Evolutionary conservation across 2,888 invertebrate genomes (phyloP).

Genomic region (Drosophila monieri): DNA sequence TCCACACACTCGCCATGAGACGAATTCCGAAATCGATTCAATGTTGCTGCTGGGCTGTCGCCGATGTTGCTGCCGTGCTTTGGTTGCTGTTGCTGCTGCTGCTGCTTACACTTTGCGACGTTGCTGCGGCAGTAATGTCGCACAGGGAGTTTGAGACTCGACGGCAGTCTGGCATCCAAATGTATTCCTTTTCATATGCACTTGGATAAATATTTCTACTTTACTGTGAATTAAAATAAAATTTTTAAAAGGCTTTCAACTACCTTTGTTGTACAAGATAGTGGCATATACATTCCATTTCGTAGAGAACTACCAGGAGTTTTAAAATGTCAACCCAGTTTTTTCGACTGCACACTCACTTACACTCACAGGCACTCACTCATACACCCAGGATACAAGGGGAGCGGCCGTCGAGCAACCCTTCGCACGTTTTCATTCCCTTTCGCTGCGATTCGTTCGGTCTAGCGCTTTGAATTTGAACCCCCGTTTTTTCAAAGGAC

Average conservation of each 20-base stretch:
- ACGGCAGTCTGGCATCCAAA: slow-evolving; percentile 77
- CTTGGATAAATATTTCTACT: neutral
- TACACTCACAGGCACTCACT: slow-evolving; percentile 8
- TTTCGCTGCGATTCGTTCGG: slow-evolving; percentile 58
- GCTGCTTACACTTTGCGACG: slow-evolving; percentile 27
- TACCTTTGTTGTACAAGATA: neutral
- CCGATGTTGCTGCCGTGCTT: slow-evolving; percentile 35
- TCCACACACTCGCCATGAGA: slow-evolving; percentile 80
- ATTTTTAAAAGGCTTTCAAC: neutral
- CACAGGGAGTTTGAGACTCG: slow-evolving; percentile 69
- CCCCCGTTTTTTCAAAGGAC: slow-evolving; percentile 76
- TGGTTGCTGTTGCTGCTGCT: slow-evolving; percentile 37
- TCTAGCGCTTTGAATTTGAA: slow-evolving; percentile 77
- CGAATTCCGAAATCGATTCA: slow-evolving; percentile 81
- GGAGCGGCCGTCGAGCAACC: slow-evolving; percentile 60
- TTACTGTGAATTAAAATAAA: neutral
- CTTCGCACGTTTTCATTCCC: slow-evolving; percentile 61
- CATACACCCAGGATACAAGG: slow-evolving; percentile 16
- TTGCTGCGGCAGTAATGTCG: slow-evolving; percentile 69
- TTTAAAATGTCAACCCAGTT: neutral
- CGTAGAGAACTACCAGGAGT: neutral
- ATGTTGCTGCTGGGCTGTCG: slow-evolving; percentile 25
- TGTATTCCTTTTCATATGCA: slow-evolving; percentile 60
- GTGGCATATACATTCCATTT: neutral
- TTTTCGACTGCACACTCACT: slow-evolving; percentile 3